Conservation (phyloP, 2,797 vertebrate species). For the Myripristis murdjan region DNA sequence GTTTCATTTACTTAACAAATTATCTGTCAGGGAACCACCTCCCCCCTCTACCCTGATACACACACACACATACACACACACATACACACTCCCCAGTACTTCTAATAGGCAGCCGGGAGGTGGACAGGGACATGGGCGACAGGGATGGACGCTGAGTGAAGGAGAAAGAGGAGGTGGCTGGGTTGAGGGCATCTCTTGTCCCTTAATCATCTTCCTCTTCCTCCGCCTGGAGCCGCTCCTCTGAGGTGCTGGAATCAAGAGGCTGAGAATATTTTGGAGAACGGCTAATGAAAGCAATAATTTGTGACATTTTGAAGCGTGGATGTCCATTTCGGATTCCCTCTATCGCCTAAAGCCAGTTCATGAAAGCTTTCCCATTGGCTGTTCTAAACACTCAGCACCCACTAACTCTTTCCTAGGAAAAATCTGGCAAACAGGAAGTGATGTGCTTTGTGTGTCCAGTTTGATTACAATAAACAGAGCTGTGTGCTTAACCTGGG, state of each 20-base stretch:
- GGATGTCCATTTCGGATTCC: slow-evolving; percentile 34
- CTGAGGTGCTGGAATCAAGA: slow-evolving; percentile 23
- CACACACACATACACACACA: too few relatives aligned
- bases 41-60: not conserved
- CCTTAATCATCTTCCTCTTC: slow-evolving; percentile 11
- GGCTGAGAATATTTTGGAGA: too few relatives aligned
- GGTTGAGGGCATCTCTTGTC: slow-evolving; percentile 44
- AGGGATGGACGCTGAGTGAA: slow-evolving; percentile 47
- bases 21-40: slow-evolving; percentile 74
- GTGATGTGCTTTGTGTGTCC: too few relatives aligned
- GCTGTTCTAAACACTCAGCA: not conserved
- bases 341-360: slow-evolving; percentile 9
- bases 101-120: slow-evolving; percentile 72
- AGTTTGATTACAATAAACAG: too few relatives aligned
- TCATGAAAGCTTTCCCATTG: not conserved
- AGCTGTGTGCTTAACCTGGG: too few relatives aligned
- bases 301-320: slow-evolving; percentile 38
- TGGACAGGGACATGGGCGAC: slow-evolving; percentile 32
- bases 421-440: too few relatives aligned
- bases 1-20: slow-evolving; percentile 88
- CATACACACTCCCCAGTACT: slow-evolving; percentile 23
- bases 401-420: too few relatives aligned
- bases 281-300: slow-evolving; percentile 42
- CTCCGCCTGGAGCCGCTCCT: slow-evolving; percentile 26
- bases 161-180: slow-evolving; percentile 44